A percentile compares a stretch with the other conserved stretches of the same genome.
Evolutionary conservation across 1,140 invertebrate species (phyloP).

Genomic region (Drosophila cardini): DNA sequence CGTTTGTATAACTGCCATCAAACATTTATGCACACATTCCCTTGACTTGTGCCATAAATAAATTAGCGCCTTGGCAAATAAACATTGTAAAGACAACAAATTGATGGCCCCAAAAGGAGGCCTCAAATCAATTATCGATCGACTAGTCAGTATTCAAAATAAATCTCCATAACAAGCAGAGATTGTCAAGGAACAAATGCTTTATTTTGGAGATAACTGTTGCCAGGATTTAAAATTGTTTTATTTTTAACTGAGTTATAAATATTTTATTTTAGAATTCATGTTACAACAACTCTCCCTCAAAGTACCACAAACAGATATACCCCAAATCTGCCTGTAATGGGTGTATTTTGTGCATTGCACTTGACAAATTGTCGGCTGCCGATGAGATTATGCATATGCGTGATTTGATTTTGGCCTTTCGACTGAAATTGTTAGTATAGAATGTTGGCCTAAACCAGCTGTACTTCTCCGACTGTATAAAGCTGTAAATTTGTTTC

Average conservation of each 20-base stretch:
- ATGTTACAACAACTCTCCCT: no score
- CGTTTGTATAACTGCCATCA: conserved; percentile 30
- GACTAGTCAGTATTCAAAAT: conserved; percentile 48
- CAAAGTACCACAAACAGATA: no score
- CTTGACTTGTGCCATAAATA: conserved; percentile 27
- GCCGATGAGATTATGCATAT: conserved; percentile 60
- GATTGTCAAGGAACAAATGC: no score
- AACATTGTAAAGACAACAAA: conserved; percentile 9
- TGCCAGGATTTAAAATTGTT: no score
- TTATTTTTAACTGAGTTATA: no score
- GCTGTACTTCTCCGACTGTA: not conserved
- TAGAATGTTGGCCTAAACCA: conserved; percentile 35
- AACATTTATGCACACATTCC: conserved; percentile 55
- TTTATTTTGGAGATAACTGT: no score
- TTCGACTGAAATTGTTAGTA: conserved; percentile 27
- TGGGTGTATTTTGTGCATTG: conserved; percentile 30
- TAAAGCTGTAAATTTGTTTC: conserved; percentile 38
- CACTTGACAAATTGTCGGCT: conserved; percentile 68
- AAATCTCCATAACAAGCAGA: conserved; percentile 36
- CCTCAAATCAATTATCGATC: conserved; percentile 66
- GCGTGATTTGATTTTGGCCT: conserved; percentile 42
- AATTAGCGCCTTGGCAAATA: conserved; percentile 29
- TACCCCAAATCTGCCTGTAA: no score
- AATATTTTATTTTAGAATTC: no score
- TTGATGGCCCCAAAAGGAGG: not conserved